Base-by-base conservation (phyloP, 1,140 invertebrate genomes). In the Drosophila teissieri region DNA sequence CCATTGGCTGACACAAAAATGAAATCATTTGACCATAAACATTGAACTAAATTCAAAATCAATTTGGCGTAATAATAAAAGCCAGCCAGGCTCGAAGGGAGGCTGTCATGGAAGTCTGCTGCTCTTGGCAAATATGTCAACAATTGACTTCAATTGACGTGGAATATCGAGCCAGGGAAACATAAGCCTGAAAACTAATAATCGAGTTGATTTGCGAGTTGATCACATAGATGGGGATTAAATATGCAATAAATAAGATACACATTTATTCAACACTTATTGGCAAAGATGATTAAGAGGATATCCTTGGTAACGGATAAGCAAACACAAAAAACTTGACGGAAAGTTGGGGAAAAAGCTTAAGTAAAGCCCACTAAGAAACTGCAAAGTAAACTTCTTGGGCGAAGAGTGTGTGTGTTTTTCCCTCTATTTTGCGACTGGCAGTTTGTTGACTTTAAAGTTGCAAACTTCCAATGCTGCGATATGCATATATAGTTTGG, bases 11-110 rank as follows among this genome's bases (percentile, higher is more conserved):
- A 88, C 83, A 88, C 83, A 88, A 79, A 89, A 88, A 88, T 82
- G 83, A 86, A 88, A 64, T 70, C 83, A 88, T 80, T 89, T 88
- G 84, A 88, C 83, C 83, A 88, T 88, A 88, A 88, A 88, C 84
- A 88, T 88, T 88, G 83, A 89, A 83, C 83, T 83, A 89, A 88
- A 89, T 88, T 88, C 79, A 89, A 88, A 88, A 88, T 88, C 83
- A 88, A 89, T 89, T 88, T 88, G 77, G 84, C 83, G 83, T 73
- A 80, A 83, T 83, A 88, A 88, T 89, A 83, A 89, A 88, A 89
- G 39, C 68, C 48, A 86, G 51, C 73, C 81, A 54, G 75, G 54
- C 53, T 73, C 63, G 45, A 67, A 51, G 37, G 27, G 24, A 34
- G 24, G 37, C 24, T 55, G 36, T 53, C 64, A 49, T 56, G 27